Conservation (phyloP, 2,888 invertebrate genomes). For the Calliopum simillimum region DNA sequence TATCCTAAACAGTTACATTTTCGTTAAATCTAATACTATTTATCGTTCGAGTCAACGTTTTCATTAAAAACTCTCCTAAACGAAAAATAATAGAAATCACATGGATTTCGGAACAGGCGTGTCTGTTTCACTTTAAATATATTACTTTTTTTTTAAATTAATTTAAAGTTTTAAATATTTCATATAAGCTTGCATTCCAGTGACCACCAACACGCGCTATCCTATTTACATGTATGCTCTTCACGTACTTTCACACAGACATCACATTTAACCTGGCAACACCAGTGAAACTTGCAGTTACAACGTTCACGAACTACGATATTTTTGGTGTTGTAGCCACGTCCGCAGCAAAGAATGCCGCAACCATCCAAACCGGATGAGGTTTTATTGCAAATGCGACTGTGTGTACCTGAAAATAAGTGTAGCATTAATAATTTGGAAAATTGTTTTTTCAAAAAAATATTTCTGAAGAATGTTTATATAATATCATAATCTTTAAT, state of each 20-base stretch:
- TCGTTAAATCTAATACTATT: too few species aligned
- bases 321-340: constrained; percentile 90
- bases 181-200: constrained; percentile 12
- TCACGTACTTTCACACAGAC: constrained; percentile 83
- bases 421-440: neutral
- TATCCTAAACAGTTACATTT: too few species aligned
- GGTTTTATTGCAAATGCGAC: constrained; percentile 79
- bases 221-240: constrained; percentile 87
- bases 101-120: too few species aligned
- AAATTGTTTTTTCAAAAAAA: too few species aligned
- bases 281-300: constrained; percentile 96
- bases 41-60: too few species aligned
- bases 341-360: constrained; percentile 89
- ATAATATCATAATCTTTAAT: too few species aligned
- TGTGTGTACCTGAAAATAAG: constrained; percentile 73
- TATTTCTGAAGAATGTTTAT: too few species aligned
- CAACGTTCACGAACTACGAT: constrained; percentile 83
- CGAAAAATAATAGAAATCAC: too few species aligned
- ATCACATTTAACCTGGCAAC: constrained; percentile 93
- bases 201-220: constrained; percentile 21
- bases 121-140: too few species aligned
- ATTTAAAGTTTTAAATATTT: neutral
- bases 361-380: constrained; percentile 85
- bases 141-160: too few species aligned
- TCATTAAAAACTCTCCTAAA: too few species aligned